Conservation (phyloP, 2,797 vertebrate species). For the Fratercula arctica region DNA sequence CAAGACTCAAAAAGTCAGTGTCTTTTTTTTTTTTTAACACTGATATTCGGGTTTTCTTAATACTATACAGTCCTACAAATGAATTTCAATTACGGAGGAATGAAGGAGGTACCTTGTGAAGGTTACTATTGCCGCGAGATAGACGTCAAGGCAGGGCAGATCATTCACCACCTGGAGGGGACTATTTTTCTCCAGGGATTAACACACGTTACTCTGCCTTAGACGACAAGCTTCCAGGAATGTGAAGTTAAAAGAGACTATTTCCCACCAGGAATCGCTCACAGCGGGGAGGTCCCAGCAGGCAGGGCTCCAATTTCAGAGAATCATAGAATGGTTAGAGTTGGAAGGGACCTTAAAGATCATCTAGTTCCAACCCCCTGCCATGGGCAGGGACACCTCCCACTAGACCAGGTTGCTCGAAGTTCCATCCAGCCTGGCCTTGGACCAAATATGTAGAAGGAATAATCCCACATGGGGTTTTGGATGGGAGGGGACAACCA, state of each 20-base stretch:
- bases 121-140: not conserved
- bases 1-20: not conserved
- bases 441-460: not conserved
- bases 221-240: not conserved
- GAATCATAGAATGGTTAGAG: not conserved
- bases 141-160: not conserved
- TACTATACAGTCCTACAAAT: not conserved
- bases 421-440: not conserved
- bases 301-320: not conserved
- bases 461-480: not conserved
- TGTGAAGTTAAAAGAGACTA: not conserved
- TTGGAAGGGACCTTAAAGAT: not conserved
- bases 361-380: not conserved
- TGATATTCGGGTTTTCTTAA: not conserved
- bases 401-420: not conserved
- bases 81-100: not conserved
- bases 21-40: not conserved
- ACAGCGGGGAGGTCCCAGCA: not conserved
- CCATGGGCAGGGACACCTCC: not conserved
- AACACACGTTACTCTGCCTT: not conserved
- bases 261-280: not conserved
- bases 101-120: not conserved
- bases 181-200: not conserved
- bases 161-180: not conserved
- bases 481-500: not conserved